A percentile compares a stretch with the other conserved stretches of the same genome.
Conservation (phyloP, 2,113 vertebrate genomes). For the Hypomesus transpacificus region DNA sequence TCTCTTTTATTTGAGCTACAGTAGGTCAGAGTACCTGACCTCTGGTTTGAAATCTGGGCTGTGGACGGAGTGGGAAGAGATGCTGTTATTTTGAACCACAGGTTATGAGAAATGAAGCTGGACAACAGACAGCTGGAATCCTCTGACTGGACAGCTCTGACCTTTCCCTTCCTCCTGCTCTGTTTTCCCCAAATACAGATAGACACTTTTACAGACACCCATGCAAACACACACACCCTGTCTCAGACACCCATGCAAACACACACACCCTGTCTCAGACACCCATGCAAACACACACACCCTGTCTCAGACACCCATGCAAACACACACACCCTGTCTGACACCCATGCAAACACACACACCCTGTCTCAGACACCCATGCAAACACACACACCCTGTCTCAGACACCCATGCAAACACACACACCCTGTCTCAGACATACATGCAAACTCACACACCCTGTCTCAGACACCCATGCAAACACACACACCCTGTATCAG, state of each 20-base stretch:
- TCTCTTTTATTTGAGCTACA: not conserved
- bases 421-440: no score
- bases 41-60: not conserved
- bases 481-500: no score
- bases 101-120: constrained; percentile 40
- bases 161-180: constrained; percentile 21
- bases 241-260: not conserved
- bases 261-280: constrained; percentile 7
- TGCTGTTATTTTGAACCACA: constrained; percentile 21
- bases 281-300: not conserved
- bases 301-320: not conserved
- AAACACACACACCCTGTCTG: constrained; percentile 4
- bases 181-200: not conserved
- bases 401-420: no score
- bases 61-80: not conserved
- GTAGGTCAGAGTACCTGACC: not conserved
- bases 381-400: no score
- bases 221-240: constrained; percentile 6
- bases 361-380: no score
- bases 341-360: no score
- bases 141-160: constrained; percentile 35
- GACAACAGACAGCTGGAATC: constrained; percentile 42
- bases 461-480: no score
- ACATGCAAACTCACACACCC: no score
- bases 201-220: not conserved